phyloP scores from a whole-genome alignment of 2,797 vertebrate genomes.

The Oceanodroma leucorhoa region DNA sequence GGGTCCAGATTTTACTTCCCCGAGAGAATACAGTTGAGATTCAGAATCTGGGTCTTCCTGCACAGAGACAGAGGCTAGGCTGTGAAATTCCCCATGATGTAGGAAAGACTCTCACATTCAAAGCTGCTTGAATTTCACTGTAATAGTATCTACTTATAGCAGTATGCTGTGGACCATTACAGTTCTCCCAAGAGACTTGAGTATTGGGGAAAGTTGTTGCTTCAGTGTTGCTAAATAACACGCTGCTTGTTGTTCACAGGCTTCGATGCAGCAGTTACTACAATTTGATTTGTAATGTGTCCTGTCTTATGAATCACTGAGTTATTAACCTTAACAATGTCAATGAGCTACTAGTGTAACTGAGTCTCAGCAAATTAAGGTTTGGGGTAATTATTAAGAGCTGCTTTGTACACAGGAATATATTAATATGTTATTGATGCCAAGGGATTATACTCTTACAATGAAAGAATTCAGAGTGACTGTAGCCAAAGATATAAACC shows the following conservation, averaged over 20 bases:
- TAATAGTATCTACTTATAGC: not conserved
- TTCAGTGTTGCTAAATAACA: not conserved
- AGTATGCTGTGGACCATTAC: fast-evolving
- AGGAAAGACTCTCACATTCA: not conserved
- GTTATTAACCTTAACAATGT: constrained; percentile 61
- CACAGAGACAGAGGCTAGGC: not conserved
- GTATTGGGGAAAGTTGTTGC: not conserved
- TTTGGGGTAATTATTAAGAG: constrained; percentile 28
- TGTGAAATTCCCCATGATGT: fast-evolving
- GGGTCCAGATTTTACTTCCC: not conserved
- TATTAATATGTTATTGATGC: not conserved
- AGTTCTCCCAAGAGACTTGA: not conserved
- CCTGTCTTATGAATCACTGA: not conserved
- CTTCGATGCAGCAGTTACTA: not conserved
- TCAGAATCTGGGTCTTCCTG: not conserved
- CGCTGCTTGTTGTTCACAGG: not conserved
- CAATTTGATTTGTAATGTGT: not conserved
- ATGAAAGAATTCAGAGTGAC: not conserved
- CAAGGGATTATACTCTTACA: not conserved
- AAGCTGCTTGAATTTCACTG: not conserved
- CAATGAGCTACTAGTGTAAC: constrained; percentile 36
- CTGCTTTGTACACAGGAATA: not conserved
- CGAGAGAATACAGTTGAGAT: not conserved
- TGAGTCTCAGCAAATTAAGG: constrained; percentile 45
- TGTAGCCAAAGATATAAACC: not conserved